Evolutionary conservation across 2,888 invertebrate genomes (phyloP), one percentile per base, ranked within the genome.

Genomic region (Aleiodes testaceus): DNA sequence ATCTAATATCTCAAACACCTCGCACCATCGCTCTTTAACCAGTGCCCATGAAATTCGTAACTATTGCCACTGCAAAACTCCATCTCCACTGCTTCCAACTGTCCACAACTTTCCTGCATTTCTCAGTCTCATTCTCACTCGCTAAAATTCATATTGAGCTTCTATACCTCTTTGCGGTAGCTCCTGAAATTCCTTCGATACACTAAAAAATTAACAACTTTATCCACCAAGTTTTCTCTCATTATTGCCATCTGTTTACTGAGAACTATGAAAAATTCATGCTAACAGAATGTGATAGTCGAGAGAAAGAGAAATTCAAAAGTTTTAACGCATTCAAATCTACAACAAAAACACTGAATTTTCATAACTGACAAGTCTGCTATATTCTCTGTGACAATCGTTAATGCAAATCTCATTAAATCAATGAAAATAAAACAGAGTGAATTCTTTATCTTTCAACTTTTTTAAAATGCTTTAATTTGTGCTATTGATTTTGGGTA

Each of bases 1-100:
- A 81, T 82, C 83, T 83, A 82, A 84, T 84, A 84, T 84, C 82
- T 84, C 80, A 81, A n/a, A 83, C 80, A 80, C 78, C 59, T 59
- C 36, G 42, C 36, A 42, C 59, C 59, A 59, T 59, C 59, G 59
- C 59, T 78, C 80, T 80, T 81, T 82, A 81, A 82, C 79, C 79
- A 65, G 44, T 22, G 18, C 78, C 78, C 75, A 77, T 77, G 76
- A 79, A 81, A 81, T 82, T 80, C 79, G 77, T 72, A 72, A 70
- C 72, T 76, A 77, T 73, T 70, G 75, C 79, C 78, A 77, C 78
- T 79, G 80, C 76, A 36, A 69, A 61, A 44, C 53, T 66, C 63
- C 69, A 69, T 20, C 63, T 59, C 42, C 36, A 18, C 2, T 36
- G 42, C 59, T 42, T 36, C 36, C 26, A 59, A 59, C 59, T 59